Base-by-base conservation (phyloP, 2,797 vertebrate genomes). In the Semotilus atromaculatus region DNA sequence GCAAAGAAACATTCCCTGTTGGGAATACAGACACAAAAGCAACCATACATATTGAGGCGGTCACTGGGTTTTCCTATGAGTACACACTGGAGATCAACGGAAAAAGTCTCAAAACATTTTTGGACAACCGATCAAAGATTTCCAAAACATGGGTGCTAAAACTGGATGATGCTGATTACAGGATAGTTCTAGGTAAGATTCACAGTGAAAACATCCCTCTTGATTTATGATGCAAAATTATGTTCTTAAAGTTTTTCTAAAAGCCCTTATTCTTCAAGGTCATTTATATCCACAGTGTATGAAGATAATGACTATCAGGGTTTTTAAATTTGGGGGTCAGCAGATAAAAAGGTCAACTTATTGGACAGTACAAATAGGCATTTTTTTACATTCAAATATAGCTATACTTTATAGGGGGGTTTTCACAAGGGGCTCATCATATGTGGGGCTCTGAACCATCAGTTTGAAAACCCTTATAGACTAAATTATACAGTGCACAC, bases 1-100 rank as follows among this genome's bases (percentile, higher is more conserved):
- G 97, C 53, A 97, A 95, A 91, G 98, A 99, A 88, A 96, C 95
- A 0, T 99, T 99, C 90, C 90, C 83, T 0, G 93, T 99, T 78
- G 97, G 97, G 70, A 89, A 91, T 53, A 45, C 94, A 79, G 92
- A 94, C 86, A 96, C 95, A 38, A 97, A 94, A 91, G 98, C 97
- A 85, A 94, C 96, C 77, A 96, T 99, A 89, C 93, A 92, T 89
- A 99, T 99, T 45, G 96, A 98, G 90, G 97, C 97, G 0, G 62
- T 97, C 85, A 90, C 95, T 89, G 97, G 96, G 34, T 98, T 97
- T 90, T 92, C 96, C 60, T 99, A 98, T 82, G 96, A 99, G 86
- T 99, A 99, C 91, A 95, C 96, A 4, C 94, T 99, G 93, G 95
- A 97, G 88, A 92, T 99, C 43, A 95, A 95, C 31, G 97, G 97